Base-by-base conservation (phyloP, 2,797 vertebrate genomes). In the Ctenopoma kingsleyae region DNA sequence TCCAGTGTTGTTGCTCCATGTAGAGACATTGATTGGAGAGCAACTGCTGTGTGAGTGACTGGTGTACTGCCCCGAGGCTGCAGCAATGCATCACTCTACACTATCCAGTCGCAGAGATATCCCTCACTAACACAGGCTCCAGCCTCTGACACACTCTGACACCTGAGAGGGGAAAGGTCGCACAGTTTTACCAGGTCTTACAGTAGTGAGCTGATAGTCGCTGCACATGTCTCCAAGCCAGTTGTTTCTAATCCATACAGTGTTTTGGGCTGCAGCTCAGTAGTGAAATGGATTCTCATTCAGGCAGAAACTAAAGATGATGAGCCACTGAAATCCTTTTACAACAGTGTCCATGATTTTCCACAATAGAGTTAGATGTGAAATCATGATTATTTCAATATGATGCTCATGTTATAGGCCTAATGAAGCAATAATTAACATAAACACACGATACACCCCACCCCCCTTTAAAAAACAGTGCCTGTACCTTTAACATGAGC, bases 51-150 rank as follows among this genome's bases (percentile, higher is more conserved):
- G 84, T 88, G 90, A 93, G 81, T 88, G 86, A 89, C 90, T 85
- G 86, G 82, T 92, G 87, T 81, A 78, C 75, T 82, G 88, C 72
- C 91, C 87, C 8, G 50, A 67, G 88, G 90, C 81, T 82, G 84
- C 76, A 86, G 82, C 83, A 71, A 87, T 90, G 89, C 86, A 90
- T 92, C 89, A 85, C 74, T 90, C 84, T 85, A 85, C 85, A 78
- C 71, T 72, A 76, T 55, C 69, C 80, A 67, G 84, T 80, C 79
- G 74, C 72, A 76, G 50, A 82, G 67, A 74, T 68, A 53, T 72
- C 67, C 70, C 54, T 63, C 78, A 67, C 62, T 75, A 68, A 86
- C 66, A 47, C 73, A 63, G 67, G 53, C 82, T 60, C 60, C 55
- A 80, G 56, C 79, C 69, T 54, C 15, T 8, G 56, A 50, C 72